Evolutionary conservation across 2,888 invertebrate species (phyloP).

Genomic region (Poecilus cupreus): DNA sequence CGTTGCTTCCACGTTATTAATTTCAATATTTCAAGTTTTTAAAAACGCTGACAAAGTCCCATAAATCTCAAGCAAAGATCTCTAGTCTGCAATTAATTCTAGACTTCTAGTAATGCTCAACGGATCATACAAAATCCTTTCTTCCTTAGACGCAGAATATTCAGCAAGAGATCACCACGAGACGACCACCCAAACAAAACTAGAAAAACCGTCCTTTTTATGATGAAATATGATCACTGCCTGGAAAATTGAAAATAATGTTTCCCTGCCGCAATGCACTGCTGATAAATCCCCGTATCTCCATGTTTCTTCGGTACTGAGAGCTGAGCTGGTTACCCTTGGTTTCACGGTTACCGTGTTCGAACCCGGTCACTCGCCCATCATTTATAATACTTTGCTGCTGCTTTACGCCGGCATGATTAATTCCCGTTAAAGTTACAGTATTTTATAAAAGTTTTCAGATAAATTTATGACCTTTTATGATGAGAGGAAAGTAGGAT

Average conservation of each 20-base stretch:
- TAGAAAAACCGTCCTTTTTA: conserved; percentile 39
- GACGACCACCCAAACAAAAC: neutral
- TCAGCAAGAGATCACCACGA: neutral
- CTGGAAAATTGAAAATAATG: conserved; percentile 53
- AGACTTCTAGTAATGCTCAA: neutral
- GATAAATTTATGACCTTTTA: neutral
- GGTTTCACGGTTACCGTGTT: neutral
- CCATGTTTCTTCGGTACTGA: neutral
- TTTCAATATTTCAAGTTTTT: neutral
- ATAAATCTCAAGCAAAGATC: conserved; percentile 2
- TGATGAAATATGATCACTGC: conserved; percentile 41
- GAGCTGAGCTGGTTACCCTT: neutral
- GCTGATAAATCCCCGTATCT: conserved; percentile 31
- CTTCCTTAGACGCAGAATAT: neutral
- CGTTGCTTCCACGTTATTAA: neutral
- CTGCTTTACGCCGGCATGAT: neutral
- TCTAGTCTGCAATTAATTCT: conserved; percentile 18
- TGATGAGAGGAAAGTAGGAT: neutral
- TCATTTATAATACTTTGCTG: conserved; percentile 13
- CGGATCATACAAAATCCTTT: conserved; percentile 15
- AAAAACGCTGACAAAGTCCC: conserved; percentile 2
- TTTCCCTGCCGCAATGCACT: conserved; percentile 23
- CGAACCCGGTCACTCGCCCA: neutral
- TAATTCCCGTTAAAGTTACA: neutral
- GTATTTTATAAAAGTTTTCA: neutral